Evolutionary conservation across 2,888 invertebrate genomes (phyloP).

Genomic region (Scelioninae gen. 2): DNA sequence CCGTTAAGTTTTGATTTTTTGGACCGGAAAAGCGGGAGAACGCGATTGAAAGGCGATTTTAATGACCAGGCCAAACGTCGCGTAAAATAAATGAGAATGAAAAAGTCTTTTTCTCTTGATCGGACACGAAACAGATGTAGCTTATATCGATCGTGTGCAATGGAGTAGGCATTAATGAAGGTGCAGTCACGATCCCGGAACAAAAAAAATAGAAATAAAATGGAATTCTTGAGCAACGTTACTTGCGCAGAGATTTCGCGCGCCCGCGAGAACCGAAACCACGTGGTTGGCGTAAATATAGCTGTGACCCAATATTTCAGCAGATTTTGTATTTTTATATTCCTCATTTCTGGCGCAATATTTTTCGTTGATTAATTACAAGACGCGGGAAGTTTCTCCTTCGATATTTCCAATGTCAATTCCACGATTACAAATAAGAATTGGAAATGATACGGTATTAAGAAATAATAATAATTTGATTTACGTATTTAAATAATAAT

Average conservation of each 20-base stretch:
- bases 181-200: constrained; percentile 42
- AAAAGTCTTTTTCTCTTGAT: constrained; percentile 41
- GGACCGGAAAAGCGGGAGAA: background rate
- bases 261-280: constrained; percentile 19
- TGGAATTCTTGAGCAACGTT: constrained; percentile 31
- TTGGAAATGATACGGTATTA: no score
- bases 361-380: no score
- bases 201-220: constrained; percentile 31
- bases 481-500: no score
- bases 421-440: no score
- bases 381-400: no score
- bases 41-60: constrained; percentile 36
- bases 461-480: no score
- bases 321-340: constrained; percentile 1
- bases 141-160: constrained; percentile 45
- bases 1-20: background rate
- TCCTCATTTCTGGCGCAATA: no score
- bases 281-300: constrained; percentile 31
- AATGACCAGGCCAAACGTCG: constrained; percentile 41
- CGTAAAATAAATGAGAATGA: constrained; percentile 40
- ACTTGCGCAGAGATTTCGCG: constrained; percentile 26
- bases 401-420: no score
- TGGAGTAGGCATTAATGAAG: constrained; percentile 47
- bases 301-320: constrained; percentile 27
- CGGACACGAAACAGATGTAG: constrained; percentile 47